phyloP scores from a whole-genome alignment of 2,888 invertebrate genomes.

The Archips crataeganus region DNA sequence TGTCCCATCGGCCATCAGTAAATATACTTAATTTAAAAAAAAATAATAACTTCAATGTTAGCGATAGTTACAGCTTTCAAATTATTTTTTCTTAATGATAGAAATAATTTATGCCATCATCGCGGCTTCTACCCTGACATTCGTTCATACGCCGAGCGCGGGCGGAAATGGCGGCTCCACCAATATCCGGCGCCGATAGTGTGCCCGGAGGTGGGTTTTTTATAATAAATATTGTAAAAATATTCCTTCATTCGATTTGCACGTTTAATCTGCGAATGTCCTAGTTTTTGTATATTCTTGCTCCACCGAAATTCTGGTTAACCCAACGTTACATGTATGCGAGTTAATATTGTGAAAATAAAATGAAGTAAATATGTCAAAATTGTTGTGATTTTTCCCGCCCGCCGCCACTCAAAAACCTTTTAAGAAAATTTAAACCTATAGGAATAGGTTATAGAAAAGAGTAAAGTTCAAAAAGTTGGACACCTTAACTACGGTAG shows the following conservation, averaged over 20 bases:
- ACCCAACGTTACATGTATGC: too few species aligned
- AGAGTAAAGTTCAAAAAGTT: too few species aligned
- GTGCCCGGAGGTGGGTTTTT: slow-evolving; percentile 21
- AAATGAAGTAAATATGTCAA: too few species aligned
- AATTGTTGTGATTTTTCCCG: too few species aligned
- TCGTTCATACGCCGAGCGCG: slow-evolving; percentile 56
- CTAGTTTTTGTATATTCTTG: not conserved
- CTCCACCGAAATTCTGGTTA: not conserved
- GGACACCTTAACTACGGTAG: too few species aligned
- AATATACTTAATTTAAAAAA: too few species aligned
- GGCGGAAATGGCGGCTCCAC: slow-evolving; percentile 72
- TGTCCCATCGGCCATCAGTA: too few species aligned
- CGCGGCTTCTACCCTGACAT: slow-evolving; percentile 20
- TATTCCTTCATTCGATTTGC: slow-evolving; percentile 1
- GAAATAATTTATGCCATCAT: not conserved
- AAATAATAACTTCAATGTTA: not conserved
- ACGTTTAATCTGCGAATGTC: not conserved
- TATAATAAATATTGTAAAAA: slow-evolving; percentile 15
- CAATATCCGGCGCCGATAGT: slow-evolving; percentile 67
- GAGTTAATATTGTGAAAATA: too few species aligned
- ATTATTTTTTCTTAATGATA: too few species aligned
- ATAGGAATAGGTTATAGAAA: too few species aligned
- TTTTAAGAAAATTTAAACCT: too few species aligned
- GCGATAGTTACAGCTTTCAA: not conserved
- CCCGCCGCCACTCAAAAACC: too few species aligned